A percentile compares a stretch with the other conserved stretches of the same genome.
phyloP scores from a whole-genome alignment of 2,113 vertebrate species.

The Nycticryphes semicollaris region DNA sequence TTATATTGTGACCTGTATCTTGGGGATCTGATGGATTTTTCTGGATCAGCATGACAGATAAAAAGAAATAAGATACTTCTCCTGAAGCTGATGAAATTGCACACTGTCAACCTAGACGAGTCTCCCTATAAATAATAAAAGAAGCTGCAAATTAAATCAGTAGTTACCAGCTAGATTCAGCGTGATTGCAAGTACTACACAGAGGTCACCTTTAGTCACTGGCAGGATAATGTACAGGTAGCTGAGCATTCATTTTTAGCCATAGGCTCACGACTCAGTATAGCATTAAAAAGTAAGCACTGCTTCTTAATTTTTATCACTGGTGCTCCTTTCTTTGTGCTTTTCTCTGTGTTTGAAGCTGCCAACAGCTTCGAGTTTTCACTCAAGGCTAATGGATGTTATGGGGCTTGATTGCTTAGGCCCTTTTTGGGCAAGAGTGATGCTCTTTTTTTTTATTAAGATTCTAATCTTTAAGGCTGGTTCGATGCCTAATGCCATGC shows the following conservation, averaged over 20 bases:
- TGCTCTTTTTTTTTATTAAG: neutral
- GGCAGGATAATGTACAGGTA: neutral
- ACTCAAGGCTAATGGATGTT: neutral
- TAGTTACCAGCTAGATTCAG: neutral
- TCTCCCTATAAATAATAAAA: constrained; percentile 40
- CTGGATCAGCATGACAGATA: neutral
- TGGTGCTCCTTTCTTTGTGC: neutral
- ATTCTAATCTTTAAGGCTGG: neutral
- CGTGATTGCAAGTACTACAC: neutral
- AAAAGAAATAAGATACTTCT: neutral
- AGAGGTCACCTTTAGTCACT: constrained; percentile 1
- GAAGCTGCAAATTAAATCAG: neutral
- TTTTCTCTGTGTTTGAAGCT: neutral
- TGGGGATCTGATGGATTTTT: constrained; percentile 13
- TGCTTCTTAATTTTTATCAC: neutral
- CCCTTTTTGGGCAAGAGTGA: neutral
- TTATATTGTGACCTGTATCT: constrained; percentile 5
- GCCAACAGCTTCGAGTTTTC: neutral
- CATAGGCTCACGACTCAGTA: neutral
- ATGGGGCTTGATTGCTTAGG: neutral
- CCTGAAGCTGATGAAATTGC: constrained; percentile 11
- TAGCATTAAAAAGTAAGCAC: neutral
- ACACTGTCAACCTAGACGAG: neutral
- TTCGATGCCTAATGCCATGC: neutral
- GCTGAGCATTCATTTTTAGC: neutral